A percentile compares a stretch with the other conserved stretches of the same genome.
Conservation (phyloP, 2,888 invertebrate genomes). For the Mesoligia furuncula region DNA sequence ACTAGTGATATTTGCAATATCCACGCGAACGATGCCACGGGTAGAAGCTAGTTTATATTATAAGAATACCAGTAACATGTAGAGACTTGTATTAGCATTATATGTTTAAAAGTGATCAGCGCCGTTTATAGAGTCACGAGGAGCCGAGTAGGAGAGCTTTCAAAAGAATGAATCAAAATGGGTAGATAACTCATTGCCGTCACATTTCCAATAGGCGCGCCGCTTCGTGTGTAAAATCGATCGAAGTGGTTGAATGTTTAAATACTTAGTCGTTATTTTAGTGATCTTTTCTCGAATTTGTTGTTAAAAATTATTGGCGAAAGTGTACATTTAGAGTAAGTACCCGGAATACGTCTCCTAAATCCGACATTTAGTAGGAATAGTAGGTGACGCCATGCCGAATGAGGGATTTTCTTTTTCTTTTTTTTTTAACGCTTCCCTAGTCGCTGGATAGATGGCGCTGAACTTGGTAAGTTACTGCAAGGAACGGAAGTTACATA, state of each 20-base stretch:
- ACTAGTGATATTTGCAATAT: background rate
- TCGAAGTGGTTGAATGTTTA: background rate
- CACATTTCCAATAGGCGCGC: conserved; percentile 18
- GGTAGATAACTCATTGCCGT: conserved; percentile 3
- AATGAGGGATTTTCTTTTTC: too few relatives aligned
- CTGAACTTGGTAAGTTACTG: too few relatives aligned
- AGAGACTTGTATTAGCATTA: background rate
- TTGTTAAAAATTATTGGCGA: background rate
- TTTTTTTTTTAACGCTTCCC: too few relatives aligned
- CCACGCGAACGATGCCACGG: background rate
- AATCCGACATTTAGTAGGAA: background rate
- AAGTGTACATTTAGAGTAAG: background rate
- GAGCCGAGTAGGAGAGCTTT: background rate
- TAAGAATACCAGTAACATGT: background rate
- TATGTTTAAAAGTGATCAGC: background rate
- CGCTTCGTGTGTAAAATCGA: background rate
- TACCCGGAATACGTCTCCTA: background rate
- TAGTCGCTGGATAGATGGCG: too few relatives aligned
- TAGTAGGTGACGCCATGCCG: background rate
- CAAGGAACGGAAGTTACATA: too few relatives aligned
- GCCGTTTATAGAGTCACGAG: background rate
- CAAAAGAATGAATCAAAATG: background rate
- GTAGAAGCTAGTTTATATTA: background rate
- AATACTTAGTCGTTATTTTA: background rate
- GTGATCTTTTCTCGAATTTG: background rate